phyloP scores from a whole-genome alignment of 2,113 vertebrate species.

The Gallinago media region DNA sequence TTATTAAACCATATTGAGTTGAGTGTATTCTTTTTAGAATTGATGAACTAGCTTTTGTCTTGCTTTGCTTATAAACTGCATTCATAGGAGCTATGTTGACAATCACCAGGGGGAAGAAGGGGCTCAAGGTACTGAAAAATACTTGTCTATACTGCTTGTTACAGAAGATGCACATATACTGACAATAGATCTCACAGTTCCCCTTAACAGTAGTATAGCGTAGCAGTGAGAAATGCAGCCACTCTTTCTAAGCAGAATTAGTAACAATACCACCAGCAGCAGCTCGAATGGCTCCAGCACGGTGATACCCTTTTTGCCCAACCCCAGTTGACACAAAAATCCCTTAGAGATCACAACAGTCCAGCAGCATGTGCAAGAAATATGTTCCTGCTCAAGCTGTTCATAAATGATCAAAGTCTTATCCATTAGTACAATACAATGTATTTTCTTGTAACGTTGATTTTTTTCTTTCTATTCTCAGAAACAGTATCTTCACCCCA shows the following conservation, averaged over 20 bases:
- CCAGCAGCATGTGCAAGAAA: not conserved
- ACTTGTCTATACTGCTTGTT: not conserved
- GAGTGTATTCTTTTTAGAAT: not conserved
- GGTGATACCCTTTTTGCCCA: not conserved
- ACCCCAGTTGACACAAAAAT: not conserved
- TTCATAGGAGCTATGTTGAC: not conserved
- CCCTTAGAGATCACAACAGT: not conserved
- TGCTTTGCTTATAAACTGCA: not conserved
- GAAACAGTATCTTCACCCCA: no score
- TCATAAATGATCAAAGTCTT: no score
- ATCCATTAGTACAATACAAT: not conserved
- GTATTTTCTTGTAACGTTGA: not conserved
- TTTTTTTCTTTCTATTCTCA: not conserved
- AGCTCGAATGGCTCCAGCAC: accelerated
- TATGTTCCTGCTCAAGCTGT: not conserved
- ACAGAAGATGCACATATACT: not conserved
- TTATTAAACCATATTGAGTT: not conserved
- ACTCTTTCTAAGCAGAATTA: not conserved
- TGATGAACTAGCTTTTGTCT: not conserved
- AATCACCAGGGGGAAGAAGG: not conserved
- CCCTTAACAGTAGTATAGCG: not conserved
- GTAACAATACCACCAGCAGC: accelerated
- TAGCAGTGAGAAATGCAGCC: not conserved
- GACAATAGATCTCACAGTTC: not conserved
- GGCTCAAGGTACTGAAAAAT: not conserved